A percentile compares a stretch with the other conserved stretches of the same genome.
Evolutionary conservation across 2,113 vertebrate species (phyloP).

Genomic region (Odobenus rosmarus): DNA sequence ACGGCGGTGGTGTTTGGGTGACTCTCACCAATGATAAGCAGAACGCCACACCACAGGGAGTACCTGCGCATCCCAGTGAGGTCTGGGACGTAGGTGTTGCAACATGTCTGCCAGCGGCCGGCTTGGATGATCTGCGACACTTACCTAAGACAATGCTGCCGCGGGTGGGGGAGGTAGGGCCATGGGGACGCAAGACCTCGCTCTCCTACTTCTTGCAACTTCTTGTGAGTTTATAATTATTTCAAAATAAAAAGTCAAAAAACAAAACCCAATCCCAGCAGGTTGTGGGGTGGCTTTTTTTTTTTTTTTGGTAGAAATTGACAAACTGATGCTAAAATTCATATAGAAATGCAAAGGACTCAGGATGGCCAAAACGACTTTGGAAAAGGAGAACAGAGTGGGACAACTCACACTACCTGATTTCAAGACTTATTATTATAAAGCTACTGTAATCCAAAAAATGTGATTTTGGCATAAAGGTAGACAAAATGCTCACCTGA

Average conservation of each 20-base stretch:
- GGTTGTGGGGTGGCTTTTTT: neutral
- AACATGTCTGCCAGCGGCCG: too few relatives aligned
- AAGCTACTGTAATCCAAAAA: neutral
- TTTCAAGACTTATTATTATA: neutral
- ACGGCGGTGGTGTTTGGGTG: too few relatives aligned
- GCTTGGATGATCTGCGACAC: too few relatives aligned
- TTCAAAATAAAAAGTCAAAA: neutral
- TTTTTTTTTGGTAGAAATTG: neutral
- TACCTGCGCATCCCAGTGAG: too few relatives aligned
- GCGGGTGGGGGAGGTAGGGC: neutral
- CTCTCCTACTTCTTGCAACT: neutral
- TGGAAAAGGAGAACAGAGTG: neutral
- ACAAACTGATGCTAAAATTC: neutral
- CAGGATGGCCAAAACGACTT: neutral
- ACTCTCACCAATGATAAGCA: too few relatives aligned
- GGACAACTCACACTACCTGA: neutral
- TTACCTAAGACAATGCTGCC: too few relatives aligned
- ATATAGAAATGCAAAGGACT: neutral
- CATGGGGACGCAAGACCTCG: neutral
- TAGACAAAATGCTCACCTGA: neutral
- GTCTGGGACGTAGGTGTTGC: too few relatives aligned
- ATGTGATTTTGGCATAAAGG: neutral
- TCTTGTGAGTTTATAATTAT: neutral
- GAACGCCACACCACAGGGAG: too few relatives aligned
- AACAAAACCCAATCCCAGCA: neutral